Evolutionary conservation across 2,797 vertebrate species (phyloP).

Genomic region (Aplochiton taeniatus): DNA sequence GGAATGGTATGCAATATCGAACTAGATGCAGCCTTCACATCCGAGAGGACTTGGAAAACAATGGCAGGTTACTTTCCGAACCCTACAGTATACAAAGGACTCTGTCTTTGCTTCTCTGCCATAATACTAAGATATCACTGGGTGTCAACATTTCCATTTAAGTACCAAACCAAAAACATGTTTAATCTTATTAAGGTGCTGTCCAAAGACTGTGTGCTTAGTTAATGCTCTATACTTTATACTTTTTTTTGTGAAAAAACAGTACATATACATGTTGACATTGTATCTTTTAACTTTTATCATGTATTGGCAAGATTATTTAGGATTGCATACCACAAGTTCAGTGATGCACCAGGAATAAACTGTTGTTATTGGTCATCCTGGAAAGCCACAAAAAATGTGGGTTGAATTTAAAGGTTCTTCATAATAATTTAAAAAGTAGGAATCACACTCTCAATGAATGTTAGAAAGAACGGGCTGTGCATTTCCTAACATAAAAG

Average conservation of each 20-base stretch:
- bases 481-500: no score
- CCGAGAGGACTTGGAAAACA: slow-evolving; percentile 73
- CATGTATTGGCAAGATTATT: no score
- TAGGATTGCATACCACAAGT: no score
- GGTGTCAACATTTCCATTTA: slow-evolving; percentile 71
- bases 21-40: slow-evolving; percentile 74
- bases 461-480: no score
- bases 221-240: not conserved
- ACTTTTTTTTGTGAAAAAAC: not conserved
- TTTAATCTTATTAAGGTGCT: slow-evolving; percentile 25
- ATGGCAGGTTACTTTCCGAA: slow-evolving; percentile 69
- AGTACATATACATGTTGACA: no score
- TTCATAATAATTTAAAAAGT: no score
- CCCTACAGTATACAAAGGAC: slow-evolving; percentile 59
- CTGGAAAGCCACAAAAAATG: no score
- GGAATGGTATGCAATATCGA: slow-evolving; percentile 87
- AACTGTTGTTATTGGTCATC: no score
- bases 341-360: no score
- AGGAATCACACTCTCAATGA: no score
- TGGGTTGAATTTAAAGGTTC: no score
- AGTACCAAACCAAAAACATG: slow-evolving; percentile 47
- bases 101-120: slow-evolving; percentile 31
- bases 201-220: not conserved
- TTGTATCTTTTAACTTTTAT: no score
- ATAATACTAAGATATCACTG: slow-evolving; percentile 41